Evolutionary conservation across 2,113 vertebrate species (phyloP).

Genomic region (Lagopus muta): DNA sequence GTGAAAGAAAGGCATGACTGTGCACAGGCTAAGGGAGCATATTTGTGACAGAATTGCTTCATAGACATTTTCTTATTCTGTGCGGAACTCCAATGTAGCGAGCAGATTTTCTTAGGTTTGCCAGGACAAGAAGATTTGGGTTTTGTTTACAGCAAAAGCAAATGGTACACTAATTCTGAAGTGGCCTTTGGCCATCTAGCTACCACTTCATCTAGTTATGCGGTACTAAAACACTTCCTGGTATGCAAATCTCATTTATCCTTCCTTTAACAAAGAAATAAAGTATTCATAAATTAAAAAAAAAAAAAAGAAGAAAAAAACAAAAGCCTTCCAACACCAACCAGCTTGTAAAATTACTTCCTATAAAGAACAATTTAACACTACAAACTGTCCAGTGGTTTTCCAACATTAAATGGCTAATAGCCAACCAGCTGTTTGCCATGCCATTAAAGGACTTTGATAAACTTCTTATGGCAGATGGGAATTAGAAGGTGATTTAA

Average conservation of each 20-base stretch:
- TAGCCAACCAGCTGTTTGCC: constrained; percentile 45
- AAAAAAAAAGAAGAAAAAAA: not conserved
- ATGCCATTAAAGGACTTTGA: constrained; percentile 33
- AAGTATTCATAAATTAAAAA: constrained; percentile 39
- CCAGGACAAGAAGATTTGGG: not conserved
- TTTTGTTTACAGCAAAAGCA: not conserved
- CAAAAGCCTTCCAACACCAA: constrained; percentile 24
- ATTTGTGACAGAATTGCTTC: not conserved
- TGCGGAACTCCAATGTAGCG: not conserved
- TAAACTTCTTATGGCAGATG: constrained; percentile 42
- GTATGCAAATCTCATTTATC: not conserved
- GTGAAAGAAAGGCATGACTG: not conserved
- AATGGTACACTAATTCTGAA: not conserved
- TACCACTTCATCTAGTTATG: not conserved
- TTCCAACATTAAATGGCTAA: constrained; percentile 22
- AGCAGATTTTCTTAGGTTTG: not conserved
- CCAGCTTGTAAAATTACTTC: constrained; percentile 48
- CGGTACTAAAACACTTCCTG: not conserved
- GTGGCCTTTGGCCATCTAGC: not conserved
- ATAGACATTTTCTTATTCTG: not conserved
- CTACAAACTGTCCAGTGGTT: constrained; percentile 28
- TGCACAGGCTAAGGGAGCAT: not conserved
- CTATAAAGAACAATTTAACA: constrained; percentile 43
- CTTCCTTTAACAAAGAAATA: constrained; percentile 38
- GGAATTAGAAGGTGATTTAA: constrained; percentile 50